These are phyloP conservation scores for Heterodera filipjevi DNA, from an alignment of 2,888 invertebrate species.

Conservation along the genomic window DNA sequence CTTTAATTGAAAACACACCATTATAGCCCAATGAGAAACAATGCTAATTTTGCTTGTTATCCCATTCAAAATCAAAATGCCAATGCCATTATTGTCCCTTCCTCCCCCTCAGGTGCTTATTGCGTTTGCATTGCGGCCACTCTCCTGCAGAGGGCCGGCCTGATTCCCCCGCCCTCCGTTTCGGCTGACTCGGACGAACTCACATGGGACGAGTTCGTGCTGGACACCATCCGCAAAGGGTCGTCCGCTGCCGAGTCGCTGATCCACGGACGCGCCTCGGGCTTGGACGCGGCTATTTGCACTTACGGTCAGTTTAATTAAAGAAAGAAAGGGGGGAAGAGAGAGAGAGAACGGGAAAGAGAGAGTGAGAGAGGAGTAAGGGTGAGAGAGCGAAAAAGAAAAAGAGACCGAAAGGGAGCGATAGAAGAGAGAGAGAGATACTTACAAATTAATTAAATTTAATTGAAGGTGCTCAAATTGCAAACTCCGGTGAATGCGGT, in stretches of 20 bases:
- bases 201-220: slow-evolving; percentile 65
- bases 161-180: slow-evolving; percentile 62
- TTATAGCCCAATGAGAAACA: no score
- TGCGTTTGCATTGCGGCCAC: slow-evolving; percentile 82
- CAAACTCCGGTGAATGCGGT: slow-evolving; percentile 51
- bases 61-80: not conserved
- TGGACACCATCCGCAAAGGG: slow-evolving; percentile 78
- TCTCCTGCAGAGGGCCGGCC: slow-evolving; percentile 70
- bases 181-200: slow-evolving; percentile 56
- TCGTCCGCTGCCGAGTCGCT: slow-evolving; percentile 85
- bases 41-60: no score
- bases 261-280: slow-evolving; percentile 92
- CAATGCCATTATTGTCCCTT: no score
- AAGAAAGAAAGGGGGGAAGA: no score
- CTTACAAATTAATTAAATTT: no score
- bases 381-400: no score
- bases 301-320: slow-evolving; percentile 76
- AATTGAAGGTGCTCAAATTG: slow-evolving; percentile 37
- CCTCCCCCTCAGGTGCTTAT: slow-evolving; percentile 73
- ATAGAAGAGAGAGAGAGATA: no score
- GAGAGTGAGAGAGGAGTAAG: no score
- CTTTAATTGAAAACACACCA: no score
- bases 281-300: slow-evolving; percentile 91
- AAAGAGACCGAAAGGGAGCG: no score
- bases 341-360: no score